Base-by-base conservation (phyloP, 2,797 vertebrate genomes). In the Paedocypris micromegethes region DNA sequence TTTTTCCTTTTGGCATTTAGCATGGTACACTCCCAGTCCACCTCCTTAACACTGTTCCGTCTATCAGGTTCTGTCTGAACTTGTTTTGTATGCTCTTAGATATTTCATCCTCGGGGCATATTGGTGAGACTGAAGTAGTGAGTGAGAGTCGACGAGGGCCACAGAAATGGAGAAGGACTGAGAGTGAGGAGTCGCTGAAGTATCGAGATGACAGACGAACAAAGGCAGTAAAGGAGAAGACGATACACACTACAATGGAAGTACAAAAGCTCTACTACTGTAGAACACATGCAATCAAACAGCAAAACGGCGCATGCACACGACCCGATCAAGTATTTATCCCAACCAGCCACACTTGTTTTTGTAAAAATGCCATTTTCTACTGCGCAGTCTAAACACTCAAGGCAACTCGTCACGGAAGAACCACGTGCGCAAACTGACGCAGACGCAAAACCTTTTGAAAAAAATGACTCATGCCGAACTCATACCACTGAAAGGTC, bases 21-120 rank as follows among this genome's bases (percentile, higher is more conserved):
- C 83, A 83, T 87, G 83, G 86, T 78, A 82, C 86, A 81, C 74
- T 84, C 4, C 9, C 78, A 83, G 81, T 86, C 78, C 42, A 44
- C 75, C 82, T 81, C 79, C 82, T 84, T 86, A 83, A 82, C 83
- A 79, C 80, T 81, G 78, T 85, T 84, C 82, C 82, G 79, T 78
- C 72, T 75, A 72, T 81, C 44, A 63, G 2, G 79, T 83, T 80
- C 59, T 89, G 89, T 81, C 87, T 82, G 72, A 80, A 88, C 90
- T 87, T 86, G 90, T 78, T 85, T 81, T 63, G 75, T 72, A 54
- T 78, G 80, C 83, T 83, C 85, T 86, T 82, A 86, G 79, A 88
- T 84, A 89, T 88, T 88, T 89, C 80, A 60, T 73, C 89, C 86
- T 71, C 65, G 3, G 85, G 88, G 71, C 51, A 68, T 78, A 81